A percentile compares a stretch with the other conserved stretches of the same genome.
Evolutionary conservation across 2,888 invertebrate species (phyloP).

Genomic region (Drosophila siamana): DNA sequence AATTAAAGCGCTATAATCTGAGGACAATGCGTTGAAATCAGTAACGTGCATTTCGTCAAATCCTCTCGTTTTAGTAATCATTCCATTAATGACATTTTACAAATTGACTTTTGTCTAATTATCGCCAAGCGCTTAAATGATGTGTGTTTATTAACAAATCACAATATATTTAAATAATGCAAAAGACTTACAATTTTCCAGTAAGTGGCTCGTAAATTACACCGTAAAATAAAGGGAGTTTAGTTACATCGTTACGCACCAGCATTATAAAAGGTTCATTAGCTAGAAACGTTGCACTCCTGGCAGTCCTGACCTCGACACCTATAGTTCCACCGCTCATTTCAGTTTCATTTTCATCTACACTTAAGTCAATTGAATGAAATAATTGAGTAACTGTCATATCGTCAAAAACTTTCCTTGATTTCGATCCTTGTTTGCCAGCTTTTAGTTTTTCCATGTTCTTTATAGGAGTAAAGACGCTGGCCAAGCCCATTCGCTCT

Average conservation of each 20-base stretch:
- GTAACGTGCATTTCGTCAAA: too few relatives aligned
- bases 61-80: too few relatives aligned
- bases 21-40: too few relatives aligned
- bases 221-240: conserved; percentile 9
- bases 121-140: too few relatives aligned
- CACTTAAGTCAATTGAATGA: not conserved
- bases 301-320: not conserved
- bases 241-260: not conserved
- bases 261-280: conserved; percentile 4
- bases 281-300: not conserved
- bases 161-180: not conserved
- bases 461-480: not conserved
- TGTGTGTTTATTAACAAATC: not conserved
- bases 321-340: not conserved
- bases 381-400: not conserved
- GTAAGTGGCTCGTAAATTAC: not conserved
- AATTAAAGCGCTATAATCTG: too few relatives aligned
- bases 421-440: not conserved
- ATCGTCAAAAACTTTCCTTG: not conserved
- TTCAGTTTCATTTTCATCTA: not conserved
- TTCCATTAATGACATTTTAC: too few relatives aligned
- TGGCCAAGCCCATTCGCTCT: not conserved
- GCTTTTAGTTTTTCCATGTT: not conserved
- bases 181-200: not conserved
- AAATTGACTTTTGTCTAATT: too few relatives aligned